phyloP scores from a whole-genome alignment of 1,140 invertebrate species.

The Drosophila erecta region DNA sequence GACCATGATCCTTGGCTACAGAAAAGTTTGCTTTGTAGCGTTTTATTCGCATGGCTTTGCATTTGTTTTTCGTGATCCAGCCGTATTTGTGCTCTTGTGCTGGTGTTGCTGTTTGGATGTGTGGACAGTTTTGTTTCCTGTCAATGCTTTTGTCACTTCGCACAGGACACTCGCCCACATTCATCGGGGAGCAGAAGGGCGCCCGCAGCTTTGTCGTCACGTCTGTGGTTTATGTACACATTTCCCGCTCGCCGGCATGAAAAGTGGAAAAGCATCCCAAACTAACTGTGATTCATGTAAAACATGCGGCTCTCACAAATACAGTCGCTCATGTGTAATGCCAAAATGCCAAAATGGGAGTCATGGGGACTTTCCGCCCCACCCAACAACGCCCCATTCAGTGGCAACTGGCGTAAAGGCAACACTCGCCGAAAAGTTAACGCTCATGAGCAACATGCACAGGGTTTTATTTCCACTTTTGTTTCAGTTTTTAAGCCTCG shows the following conservation, averaged over 20 bases:
- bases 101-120: constrained; percentile 15
- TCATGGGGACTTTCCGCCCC: constrained; percentile 14
- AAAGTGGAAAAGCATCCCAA: constrained; percentile 42
- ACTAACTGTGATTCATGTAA: constrained; percentile 60
- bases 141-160: constrained; percentile 60
- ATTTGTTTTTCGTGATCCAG: constrained; percentile 10
- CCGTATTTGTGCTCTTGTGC: constrained; percentile 5
- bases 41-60: constrained; percentile 17
- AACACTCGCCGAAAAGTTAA: constrained; percentile 45
- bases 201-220: constrained; percentile 53
- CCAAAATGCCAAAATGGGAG: constrained; percentile 33
- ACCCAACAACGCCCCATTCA: neutral
- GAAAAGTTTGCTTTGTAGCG: constrained; percentile 34
- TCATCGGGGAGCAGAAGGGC: constrained; percentile 1
- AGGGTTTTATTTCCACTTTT: constrained; percentile 32
- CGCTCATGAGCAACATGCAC: constrained; percentile 30
- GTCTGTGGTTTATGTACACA: constrained; percentile 51
- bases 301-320: constrained; percentile 47
- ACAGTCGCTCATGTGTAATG: constrained; percentile 45
- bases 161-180: constrained; percentile 8
- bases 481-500: constrained; percentile 14
- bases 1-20: constrained; percentile 55
- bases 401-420: constrained; percentile 19
- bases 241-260: constrained; percentile 38
- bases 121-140: constrained; percentile 58